A percentile compares a stretch with the other conserved stretches of the same genome.
Evolutionary conservation across 2,113 vertebrate genomes (phyloP).

Genomic region (Myotis brandtii): DNA sequence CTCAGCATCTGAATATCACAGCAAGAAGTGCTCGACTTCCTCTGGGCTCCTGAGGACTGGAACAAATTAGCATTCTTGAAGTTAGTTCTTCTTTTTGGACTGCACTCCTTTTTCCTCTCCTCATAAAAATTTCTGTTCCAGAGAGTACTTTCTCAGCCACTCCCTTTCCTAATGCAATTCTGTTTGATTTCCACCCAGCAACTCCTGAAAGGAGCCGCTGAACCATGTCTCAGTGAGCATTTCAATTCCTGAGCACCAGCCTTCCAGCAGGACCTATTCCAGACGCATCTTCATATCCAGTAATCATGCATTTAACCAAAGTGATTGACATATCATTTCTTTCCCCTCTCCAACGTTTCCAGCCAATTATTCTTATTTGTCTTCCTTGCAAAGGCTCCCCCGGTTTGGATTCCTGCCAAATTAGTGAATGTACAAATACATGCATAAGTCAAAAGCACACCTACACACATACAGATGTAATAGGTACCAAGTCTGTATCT

Average conservation of each 20-base stretch:
- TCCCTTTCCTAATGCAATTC: conserved; percentile 68
- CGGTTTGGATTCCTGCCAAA: conserved; percentile 47
- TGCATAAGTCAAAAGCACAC: conserved; percentile 29
- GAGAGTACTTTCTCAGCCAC: conserved; percentile 41
- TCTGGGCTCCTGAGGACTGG: conserved; percentile 12
- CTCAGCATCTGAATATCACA: conserved; percentile 35
- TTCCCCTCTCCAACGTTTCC: neutral
- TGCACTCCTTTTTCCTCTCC: conserved; percentile 43
- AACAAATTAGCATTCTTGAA: conserved; percentile 63
- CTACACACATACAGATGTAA: neutral
- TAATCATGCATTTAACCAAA: conserved; percentile 41
- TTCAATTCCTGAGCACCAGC: conserved; percentile 35
- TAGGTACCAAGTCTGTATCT: neutral
- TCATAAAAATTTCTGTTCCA: conserved; percentile 51
- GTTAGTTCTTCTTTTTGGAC: conserved; percentile 40
- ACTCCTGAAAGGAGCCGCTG: conserved; percentile 26
- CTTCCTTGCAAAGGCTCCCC: conserved; percentile 48
- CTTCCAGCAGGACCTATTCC: conserved; percentile 45
- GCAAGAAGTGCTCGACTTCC: neutral
- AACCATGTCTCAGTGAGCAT: neutral
- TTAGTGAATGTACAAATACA: neutral
- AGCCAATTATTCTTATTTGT: conserved; percentile 62
- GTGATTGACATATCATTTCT: conserved; percentile 48
- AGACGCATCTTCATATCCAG: conserved; percentile 44
- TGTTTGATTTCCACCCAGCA: conserved; percentile 68